A percentile compares a stretch with the other conserved stretches of the same genome.
Evolutionary conservation across 2,888 invertebrate genomes (phyloP).

Genomic region (Papilio elwesi): DNA sequence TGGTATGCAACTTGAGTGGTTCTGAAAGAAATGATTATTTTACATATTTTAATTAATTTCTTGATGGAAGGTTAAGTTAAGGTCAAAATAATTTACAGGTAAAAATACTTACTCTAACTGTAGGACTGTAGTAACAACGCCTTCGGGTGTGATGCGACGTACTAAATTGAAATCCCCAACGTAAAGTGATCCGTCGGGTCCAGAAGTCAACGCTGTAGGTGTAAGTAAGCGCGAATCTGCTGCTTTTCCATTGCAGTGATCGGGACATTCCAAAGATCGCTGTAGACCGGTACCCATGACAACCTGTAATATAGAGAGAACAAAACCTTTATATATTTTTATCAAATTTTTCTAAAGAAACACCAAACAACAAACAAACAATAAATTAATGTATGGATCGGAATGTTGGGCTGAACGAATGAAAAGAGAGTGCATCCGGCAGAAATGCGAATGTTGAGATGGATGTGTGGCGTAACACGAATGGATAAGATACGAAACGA

Average conservation of each 20-base stretch:
- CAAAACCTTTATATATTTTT: too few relatives aligned
- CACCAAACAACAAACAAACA: too few relatives aligned
- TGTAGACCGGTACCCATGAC: constrained; percentile 97
- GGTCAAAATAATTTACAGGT: neutral
- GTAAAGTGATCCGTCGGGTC: constrained; percentile 98
- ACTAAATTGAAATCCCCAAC: constrained; percentile 98
- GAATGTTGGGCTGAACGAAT: too few relatives aligned
- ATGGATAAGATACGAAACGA: too few relatives aligned
- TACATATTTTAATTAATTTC: constrained; percentile 6
- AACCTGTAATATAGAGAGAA: constrained; percentile 84
- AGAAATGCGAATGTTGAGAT: too few relatives aligned
- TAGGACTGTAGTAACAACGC: constrained; percentile 94
- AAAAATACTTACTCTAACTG: constrained; percentile 88
- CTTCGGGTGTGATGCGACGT: constrained; percentile 94
- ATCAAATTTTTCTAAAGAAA: too few relatives aligned
- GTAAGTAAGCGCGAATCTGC: constrained; percentile 94
- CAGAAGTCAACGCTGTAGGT: constrained; percentile 96
- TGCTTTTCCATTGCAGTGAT: constrained; percentile 92
- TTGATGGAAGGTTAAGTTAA: neutral
- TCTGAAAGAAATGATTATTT: constrained; percentile 79
- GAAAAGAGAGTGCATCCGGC: too few relatives aligned
- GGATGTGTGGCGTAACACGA: too few relatives aligned
- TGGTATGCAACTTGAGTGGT: constrained; percentile 98
- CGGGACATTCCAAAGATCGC: constrained; percentile 93
- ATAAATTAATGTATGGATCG: too few relatives aligned